Evolutionary conservation across 1,140 invertebrate species (phyloP), one percentile per base, ranked within the genome.

Genomic region (Tachypleus tridentatus): DNA sequence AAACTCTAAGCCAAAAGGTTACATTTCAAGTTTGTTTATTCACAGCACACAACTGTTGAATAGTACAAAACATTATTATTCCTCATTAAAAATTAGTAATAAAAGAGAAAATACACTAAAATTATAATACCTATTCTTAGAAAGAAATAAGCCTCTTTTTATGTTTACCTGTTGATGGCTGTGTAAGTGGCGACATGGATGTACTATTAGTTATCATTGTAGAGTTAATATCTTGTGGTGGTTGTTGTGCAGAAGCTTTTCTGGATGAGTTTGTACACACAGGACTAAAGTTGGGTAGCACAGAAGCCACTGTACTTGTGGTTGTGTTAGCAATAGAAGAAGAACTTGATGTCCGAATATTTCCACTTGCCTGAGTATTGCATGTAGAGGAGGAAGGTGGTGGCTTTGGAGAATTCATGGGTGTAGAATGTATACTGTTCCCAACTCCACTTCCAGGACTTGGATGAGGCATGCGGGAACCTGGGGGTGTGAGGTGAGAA

Each of bases 391-490:
- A 51, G 29, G 61, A 63, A 57, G 52, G 53, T 57, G 57, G 48
- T 10, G 64, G 64, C 58, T 65, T 67, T 49, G 64, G 68, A 54
- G 65, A 65, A 56, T 67, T 68, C 57, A 71, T 57, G 48, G 63
- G 62, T 10, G 62, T 69, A 49, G 65, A 63, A n/a, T 66, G 65
- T 48, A 68, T 50, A 62, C 65, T 68, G 51, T 49, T 59, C 54
- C 66, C 66, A 56, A 67, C 66, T 50, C 56, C 66, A 10, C 62
- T 64, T 47, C 83, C 84, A 7, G 84, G 84, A 75, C 84, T 85
- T 65, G 84, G 84, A 58, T 84, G 83, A 10, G 84, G 81, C 58
- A 75, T 60, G 54, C 75, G 67, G 4, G 70, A 60, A 29, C 66
- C 66, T 54, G 62, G 60, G 54, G 70, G 63, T 48, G 68, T 62